These are phyloP conservation scores for Nasua narica DNA, from an alignment of 2,797 vertebrate genomes.

Conservation along the genomic window DNA sequence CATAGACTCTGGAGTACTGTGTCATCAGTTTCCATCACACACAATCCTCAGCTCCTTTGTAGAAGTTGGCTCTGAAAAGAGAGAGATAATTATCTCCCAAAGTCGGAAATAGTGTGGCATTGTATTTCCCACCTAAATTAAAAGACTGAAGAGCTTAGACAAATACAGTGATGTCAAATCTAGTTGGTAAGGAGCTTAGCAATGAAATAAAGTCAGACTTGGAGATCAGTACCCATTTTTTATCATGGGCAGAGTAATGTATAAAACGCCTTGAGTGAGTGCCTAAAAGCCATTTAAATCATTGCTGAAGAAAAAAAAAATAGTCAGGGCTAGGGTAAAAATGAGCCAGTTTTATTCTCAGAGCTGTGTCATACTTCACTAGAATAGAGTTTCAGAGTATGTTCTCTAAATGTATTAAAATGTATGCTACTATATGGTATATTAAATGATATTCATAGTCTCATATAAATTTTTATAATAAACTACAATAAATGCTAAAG, in stretches of 20 bases:
- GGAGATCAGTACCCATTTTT: background rate
- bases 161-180: background rate
- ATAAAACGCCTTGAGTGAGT: background rate
- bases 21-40: background rate
- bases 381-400: slow-evolving; percentile 10
- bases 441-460: slow-evolving; percentile 58
- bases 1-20: background rate
- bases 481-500: slow-evolving; percentile 72
- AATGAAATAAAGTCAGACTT: slow-evolving; percentile 42
- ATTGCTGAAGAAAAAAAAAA: background rate
- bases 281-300: slow-evolving; percentile 40
- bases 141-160: background rate
- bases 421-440: background rate
- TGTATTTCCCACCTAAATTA: slow-evolving; percentile 5
- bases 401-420: slow-evolving; percentile 63
- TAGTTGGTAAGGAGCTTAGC: background rate
- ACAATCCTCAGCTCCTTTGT: background rate
- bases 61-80: background rate
- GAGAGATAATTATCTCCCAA: background rate
- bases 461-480: slow-evolving; percentile 65
- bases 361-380: slow-evolving; percentile 4
- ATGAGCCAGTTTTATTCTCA: slow-evolving; percentile 36
- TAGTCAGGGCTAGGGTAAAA: slow-evolving; percentile 25
- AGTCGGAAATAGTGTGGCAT: background rate
- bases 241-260: background rate